Evolutionary conservation across 2,888 invertebrate genomes (phyloP).

Genomic region (Frankliniella fusca): DNA sequence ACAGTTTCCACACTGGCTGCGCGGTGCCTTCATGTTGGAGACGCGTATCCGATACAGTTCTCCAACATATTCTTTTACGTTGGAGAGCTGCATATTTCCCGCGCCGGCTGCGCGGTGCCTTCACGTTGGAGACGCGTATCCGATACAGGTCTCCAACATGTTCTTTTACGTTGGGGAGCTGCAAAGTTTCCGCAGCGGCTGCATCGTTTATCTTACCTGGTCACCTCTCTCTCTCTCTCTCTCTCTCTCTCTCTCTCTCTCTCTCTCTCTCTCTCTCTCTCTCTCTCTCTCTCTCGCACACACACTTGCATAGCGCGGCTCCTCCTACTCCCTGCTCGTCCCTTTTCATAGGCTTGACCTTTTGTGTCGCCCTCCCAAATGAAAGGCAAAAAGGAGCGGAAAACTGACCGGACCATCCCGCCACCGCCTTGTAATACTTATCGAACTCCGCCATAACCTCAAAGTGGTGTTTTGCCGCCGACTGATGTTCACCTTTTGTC

Average conservation of each 20-base stretch:
- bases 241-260: not conserved
- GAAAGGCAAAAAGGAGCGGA: constrained; percentile 12
- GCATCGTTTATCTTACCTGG: constrained; percentile 26
- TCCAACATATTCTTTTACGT: too few relatives aligned
- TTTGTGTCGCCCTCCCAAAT: constrained; percentile 12
- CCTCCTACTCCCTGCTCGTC: not conserved
- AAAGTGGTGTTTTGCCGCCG: constrained; percentile 19
- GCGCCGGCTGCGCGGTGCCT: too few relatives aligned
- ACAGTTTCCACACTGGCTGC: too few relatives aligned
- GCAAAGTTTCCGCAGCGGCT: too few relatives aligned
- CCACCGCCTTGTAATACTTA: constrained; percentile 13
- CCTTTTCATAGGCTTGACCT: not conserved
- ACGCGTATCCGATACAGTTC: too few relatives aligned
- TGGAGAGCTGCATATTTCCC: too few relatives aligned
- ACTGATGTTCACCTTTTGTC: constrained; percentile 6
- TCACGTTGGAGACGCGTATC: too few relatives aligned
- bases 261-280: not conserved
- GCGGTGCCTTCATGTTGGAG: too few relatives aligned
- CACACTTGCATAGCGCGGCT: not conserved
- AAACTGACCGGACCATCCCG: not conserved
- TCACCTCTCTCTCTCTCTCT: constrained; percentile 14
- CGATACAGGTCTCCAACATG: too few relatives aligned
- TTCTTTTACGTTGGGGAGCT: too few relatives aligned
- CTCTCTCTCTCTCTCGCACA: not conserved
- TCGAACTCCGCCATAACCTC: constrained; percentile 2